phyloP scores from a whole-genome alignment of 2,888 invertebrate species.

The Polyommatus icarus region DNA sequence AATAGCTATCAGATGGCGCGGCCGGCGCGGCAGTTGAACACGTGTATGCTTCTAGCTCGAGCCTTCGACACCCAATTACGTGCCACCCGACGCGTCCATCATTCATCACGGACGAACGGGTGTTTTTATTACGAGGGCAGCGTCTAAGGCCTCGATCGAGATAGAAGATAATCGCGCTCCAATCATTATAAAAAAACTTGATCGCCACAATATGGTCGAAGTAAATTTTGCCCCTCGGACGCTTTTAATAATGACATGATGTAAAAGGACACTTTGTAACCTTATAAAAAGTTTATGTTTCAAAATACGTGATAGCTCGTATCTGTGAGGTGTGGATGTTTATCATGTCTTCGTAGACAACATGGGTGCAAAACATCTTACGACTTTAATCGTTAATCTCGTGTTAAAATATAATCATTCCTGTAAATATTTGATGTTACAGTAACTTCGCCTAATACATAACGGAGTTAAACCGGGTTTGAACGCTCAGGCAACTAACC shows the following conservation, averaged over 20 bases:
- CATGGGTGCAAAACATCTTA: neutral
- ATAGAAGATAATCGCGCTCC: constrained; percentile 22
- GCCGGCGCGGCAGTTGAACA: constrained; percentile 56
- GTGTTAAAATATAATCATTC: neutral
- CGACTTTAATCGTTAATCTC: neutral
- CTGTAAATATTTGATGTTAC: neutral
- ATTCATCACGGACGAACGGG: constrained; percentile 72
- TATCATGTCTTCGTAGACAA: neutral
- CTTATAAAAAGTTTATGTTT: neutral
- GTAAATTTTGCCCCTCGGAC: constrained; percentile 19
- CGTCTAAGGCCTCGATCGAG: constrained; percentile 26
- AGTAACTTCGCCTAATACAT: constrained; percentile 10
- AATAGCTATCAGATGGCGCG: constrained; percentile 66
- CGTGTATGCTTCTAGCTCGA: constrained; percentile 76
- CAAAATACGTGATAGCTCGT: neutral
- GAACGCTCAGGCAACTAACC: neutral
- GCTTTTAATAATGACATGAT: constrained; percentile 11
- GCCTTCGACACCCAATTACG: constrained; percentile 77
- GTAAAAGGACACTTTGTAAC: constrained; percentile 1
- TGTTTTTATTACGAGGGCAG: constrained; percentile 53
- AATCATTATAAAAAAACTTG: constrained; percentile 18
- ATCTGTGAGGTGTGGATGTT: neutral
- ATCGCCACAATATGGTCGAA: constrained; percentile 9
- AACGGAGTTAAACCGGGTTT: constrained; percentile 1
- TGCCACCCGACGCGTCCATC: constrained; percentile 57